Evolutionary conservation across 2,113 vertebrate species (phyloP).

Genomic region (Grammomys dolichurus): DNA sequence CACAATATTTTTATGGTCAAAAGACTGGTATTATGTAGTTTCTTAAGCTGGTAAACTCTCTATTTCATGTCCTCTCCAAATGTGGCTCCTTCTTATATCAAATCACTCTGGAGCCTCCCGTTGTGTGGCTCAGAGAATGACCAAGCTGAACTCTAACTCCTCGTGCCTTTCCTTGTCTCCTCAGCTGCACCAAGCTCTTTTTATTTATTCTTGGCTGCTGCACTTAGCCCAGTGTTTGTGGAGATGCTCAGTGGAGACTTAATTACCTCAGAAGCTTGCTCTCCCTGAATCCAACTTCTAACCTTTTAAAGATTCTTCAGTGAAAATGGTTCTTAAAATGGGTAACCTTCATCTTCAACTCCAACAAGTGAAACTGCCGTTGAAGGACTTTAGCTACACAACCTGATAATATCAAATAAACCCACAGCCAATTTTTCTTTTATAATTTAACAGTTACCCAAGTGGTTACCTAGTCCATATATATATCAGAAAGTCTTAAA

Average conservation of each 20-base stretch:
- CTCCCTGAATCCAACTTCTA: slow-evolving; percentile 35
- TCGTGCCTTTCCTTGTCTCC: slow-evolving; percentile 16
- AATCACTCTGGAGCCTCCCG: neutral
- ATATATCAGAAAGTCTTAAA: neutral
- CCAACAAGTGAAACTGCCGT: slow-evolving; percentile 11
- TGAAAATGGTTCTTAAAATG: slow-evolving; percentile 31
- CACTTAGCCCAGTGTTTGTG: neutral
- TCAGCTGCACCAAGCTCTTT: neutral
- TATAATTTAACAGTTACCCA: slow-evolving; percentile 34
- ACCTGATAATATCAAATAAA: slow-evolving; percentile 38
- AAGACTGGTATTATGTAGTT: slow-evolving; percentile 10
- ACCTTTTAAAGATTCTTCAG: neutral
- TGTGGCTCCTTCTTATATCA: neutral
- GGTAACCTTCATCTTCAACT: slow-evolving; percentile 1
- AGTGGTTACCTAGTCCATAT: slow-evolving; percentile 27
- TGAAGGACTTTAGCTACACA: neutral
- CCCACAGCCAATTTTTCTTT: slow-evolving; percentile 11
- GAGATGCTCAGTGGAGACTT: neutral
- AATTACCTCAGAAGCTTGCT: neutral
- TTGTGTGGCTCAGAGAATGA: neutral
- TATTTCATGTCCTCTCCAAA: neutral
- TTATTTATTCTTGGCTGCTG: neutral
- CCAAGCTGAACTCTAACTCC: neutral
- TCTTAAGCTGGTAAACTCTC: slow-evolving; percentile 28
- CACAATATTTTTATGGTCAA: neutral